These are phyloP conservation scores for Cepphus grylle DNA, from an alignment of 2,113 vertebrate genomes.

Conservation along the genomic window DNA sequence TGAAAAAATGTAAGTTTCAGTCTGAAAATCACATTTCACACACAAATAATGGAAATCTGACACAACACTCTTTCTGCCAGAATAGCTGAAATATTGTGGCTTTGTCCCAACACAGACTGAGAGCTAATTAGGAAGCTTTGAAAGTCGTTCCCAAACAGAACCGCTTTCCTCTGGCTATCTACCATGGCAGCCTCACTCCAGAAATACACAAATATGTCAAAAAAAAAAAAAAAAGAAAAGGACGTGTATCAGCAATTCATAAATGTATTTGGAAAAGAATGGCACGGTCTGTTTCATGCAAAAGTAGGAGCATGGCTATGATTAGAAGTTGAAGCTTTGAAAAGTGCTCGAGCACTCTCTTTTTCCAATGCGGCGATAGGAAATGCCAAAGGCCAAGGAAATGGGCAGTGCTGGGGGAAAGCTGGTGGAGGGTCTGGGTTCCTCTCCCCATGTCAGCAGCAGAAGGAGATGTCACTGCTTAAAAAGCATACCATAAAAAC, in stretches of 20 bases:
- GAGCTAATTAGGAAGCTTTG: conserved; percentile 48
- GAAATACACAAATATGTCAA: background rate
- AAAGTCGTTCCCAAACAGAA: background rate
- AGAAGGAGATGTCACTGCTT: background rate
- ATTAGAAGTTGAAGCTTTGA: background rate
- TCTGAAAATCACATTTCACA: conserved; percentile 37
- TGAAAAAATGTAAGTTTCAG: background rate
- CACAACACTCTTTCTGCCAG: conserved; percentile 11
- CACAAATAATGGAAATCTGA: conserved; percentile 35
- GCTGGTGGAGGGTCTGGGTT: background rate
- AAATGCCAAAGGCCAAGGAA: background rate
- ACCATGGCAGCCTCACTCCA: background rate
- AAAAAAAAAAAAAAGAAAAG: background rate
- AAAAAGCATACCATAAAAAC: background rate
- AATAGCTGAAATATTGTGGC: conserved; percentile 45
- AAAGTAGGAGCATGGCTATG: background rate
- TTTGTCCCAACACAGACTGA: conserved; percentile 30
- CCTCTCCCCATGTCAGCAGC: background rate
- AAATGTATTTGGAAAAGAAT: background rate
- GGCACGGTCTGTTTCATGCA: background rate
- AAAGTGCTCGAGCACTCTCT: background rate
- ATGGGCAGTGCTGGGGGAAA: background rate
- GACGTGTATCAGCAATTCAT: background rate
- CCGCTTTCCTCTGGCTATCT: conserved; percentile 10
- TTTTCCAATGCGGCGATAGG: fast-evolving